Percentiles rank a stretch among this genome's conserved stretches.
These are phyloP conservation scores for Choristoneura rosaceana DNA, from an alignment of 2,888 invertebrate genomes.

Conservation along the genomic window DNA sequence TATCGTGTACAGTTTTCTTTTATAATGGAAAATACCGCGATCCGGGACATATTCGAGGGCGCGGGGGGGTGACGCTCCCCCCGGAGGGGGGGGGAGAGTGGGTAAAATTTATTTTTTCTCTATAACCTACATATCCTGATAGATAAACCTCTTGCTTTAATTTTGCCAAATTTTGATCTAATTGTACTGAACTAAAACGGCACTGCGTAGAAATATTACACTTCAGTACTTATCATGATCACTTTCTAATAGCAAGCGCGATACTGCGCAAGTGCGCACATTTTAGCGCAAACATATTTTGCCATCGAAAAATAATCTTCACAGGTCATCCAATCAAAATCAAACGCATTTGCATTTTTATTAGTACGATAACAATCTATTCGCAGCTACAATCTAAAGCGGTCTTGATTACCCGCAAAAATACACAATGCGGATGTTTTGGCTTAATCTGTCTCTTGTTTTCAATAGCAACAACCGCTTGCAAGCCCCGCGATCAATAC, in stretches of 20 bases:
- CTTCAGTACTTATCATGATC: conserved; percentile 1
- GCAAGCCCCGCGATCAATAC: conserved; percentile 38
- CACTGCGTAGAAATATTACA: conserved; percentile 10
- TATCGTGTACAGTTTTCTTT: too few species aligned
- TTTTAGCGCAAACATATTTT: conserved; percentile 6
- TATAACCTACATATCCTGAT: too few species aligned
- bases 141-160: too few species aligned
- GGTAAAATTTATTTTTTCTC: too few species aligned
- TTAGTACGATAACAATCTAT: neutral
- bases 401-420: neutral
- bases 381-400: neutral
- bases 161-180: too few species aligned
- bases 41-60: too few species aligned
- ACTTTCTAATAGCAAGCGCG: conserved; percentile 16
- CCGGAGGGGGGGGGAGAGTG: too few species aligned
- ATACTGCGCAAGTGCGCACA: neutral
- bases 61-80: too few species aligned
- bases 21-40: too few species aligned
- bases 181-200: too few species aligned
- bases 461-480: conserved; percentile 17
- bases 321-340: neutral
- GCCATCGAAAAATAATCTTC: conserved; percentile 4
- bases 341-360: neutral
- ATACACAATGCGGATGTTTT: neutral
- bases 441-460: conserved; percentile 15